phyloP scores from a whole-genome alignment of 2,113 vertebrate species.

The Mustela nigripes region DNA sequence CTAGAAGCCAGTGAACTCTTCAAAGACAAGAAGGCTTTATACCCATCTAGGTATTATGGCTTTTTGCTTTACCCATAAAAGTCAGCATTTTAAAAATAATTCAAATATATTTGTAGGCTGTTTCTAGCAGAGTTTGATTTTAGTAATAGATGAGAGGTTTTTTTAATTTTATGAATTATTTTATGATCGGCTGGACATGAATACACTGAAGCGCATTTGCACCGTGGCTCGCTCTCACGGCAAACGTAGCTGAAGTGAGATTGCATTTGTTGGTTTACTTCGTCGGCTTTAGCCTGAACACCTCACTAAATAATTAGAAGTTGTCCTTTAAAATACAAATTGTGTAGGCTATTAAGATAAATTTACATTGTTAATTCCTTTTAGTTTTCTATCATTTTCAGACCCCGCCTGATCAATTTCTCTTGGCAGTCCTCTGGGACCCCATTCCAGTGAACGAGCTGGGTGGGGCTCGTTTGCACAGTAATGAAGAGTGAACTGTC shows the following conservation, averaged over 20 bases:
- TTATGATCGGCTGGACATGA: not conserved
- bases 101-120: not conserved
- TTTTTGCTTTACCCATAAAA: not conserved
- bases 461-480: conserved; percentile 9
- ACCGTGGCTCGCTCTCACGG: not conserved
- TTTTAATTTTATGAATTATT: not conserved
- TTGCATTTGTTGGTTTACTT: not conserved
- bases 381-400: not conserved
- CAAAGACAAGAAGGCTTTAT: conserved; percentile 98
- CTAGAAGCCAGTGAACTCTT: conserved; percentile 98
- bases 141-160: not conserved
- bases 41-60: conserved; percentile 94
- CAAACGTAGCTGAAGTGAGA: not conserved
- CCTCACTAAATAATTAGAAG: not conserved
- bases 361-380: not conserved
- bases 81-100: not conserved
- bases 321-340: conserved; percentile 12
- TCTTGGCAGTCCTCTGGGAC: not conserved
- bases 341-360: not conserved
- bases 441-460: not conserved
- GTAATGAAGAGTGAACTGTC: not conserved
- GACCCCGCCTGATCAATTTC: not conserved
- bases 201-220: not conserved
- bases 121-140: conserved; percentile 5
- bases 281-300: not conserved